Conservation (phyloP, 2,888 invertebrate genomes). For the Dicyrtoma fusca region DNA sequence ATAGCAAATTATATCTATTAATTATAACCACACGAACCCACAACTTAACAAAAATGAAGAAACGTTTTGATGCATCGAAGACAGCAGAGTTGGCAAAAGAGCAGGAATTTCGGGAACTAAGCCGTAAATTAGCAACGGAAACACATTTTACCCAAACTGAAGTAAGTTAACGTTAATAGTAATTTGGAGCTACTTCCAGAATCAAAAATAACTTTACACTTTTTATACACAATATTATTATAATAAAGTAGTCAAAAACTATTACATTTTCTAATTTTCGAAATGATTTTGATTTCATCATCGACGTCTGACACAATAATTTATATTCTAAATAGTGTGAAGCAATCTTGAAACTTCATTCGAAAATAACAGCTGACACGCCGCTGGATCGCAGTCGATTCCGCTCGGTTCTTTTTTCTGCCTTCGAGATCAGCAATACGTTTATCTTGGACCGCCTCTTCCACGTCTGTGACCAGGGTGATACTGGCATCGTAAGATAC, state of each 20-base stretch:
- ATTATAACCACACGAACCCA: too few species aligned
- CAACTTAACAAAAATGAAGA: too few species aligned
- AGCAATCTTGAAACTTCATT: constrained; percentile 30
- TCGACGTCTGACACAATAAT: too few species aligned
- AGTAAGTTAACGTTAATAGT: constrained; percentile 21
- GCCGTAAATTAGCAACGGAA: constrained; percentile 33
- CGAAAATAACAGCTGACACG: constrained; percentile 36
- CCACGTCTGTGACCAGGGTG: constrained; percentile 45
- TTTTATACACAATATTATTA: too few species aligned
- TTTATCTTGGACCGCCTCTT: constrained; percentile 51
- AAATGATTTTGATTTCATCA: constrained; percentile 1
- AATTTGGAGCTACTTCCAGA: not conserved
- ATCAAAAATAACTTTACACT: too few species aligned
- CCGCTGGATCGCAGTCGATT: constrained; percentile 46
- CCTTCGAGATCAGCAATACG: constrained; percentile 48
- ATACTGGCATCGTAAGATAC: constrained; percentile 43
- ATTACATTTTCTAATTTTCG: too few species aligned
- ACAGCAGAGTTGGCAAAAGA: constrained; percentile 44
- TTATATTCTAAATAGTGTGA: constrained; percentile 33
- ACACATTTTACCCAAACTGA: constrained; percentile 48
- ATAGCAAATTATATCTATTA: too few species aligned
- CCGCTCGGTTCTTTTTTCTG: constrained; percentile 45
- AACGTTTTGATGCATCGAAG: not conserved
- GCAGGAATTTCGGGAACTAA: constrained; percentile 43
- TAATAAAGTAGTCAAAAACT: too few species aligned